Evolutionary conservation across 1,140 invertebrate genomes (phyloP), one percentile per base, ranked within the genome.

Genomic region (Hydropsyche tenuis): DNA sequence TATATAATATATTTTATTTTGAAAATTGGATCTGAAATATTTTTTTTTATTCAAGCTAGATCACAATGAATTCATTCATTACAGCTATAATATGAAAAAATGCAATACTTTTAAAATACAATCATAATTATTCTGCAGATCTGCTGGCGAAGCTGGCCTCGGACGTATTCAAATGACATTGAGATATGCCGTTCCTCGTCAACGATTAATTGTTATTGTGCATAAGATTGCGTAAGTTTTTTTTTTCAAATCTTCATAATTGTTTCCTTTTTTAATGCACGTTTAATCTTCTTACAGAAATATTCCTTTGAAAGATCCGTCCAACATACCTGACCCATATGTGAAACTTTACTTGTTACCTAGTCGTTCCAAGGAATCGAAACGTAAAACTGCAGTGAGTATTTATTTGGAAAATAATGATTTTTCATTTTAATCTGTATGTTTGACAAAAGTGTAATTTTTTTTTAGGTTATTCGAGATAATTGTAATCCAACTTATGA

Each of bases 321-420:
- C 88, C 65, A 94, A 95, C 81, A 91, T 97, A 77, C 95, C 96
- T 0, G 96, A 98, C 86, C 96, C 96, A 0, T 98, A 98, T 81
- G 95, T 98, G 0, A 96, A 97, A 80, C 83, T 98, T 18, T 97
- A 98, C 82, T 86, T 98, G 43, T 84, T 97, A 43, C 96, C 96
- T 0, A 96, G 96, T 75, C 87, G 91, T 37, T 88, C 91, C 22
- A 95, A 94, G 82, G 93, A 95, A 78, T 91, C 91, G 0, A 98
- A 98, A 84, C 89, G 94, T 30, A 98, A 97, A 84, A 98, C 96
- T 12, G 89, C 89, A 78, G 91, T 89, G 84, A 82, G 82, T 79
- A n/a, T 45, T 46, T 65, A 65, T 25, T 45, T 45, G 22, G 23
- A 5, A 69, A 43, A 68, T 46, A 18, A 27, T 27, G 43, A n/a